phyloP scores from a whole-genome alignment of 2,113 vertebrate genomes.

The Asarcornis scutulata region DNA sequence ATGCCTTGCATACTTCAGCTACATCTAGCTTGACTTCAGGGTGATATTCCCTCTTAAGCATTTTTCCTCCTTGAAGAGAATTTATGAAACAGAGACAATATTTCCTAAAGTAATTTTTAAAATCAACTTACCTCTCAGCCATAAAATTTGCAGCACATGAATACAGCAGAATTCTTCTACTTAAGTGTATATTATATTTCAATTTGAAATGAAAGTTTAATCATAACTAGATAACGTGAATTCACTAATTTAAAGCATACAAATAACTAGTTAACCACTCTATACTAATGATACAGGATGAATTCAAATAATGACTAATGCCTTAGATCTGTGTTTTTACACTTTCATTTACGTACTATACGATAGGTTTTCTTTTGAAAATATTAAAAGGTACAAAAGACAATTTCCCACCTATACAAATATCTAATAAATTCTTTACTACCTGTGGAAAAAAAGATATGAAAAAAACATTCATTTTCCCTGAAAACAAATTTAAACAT shows the following conservation, averaged over 20 bases:
- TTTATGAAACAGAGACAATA: neutral
- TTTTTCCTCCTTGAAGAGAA: neutral
- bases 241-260: neutral
- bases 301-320: neutral
- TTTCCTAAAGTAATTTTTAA: neutral
- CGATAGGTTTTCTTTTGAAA: neutral
- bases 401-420: neutral
- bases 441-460: neutral
- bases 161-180: neutral
- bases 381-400: neutral
- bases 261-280: neutral
- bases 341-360: neutral
- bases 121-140: neutral
- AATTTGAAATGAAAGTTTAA: slow-evolving; percentile 1
- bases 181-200: neutral
- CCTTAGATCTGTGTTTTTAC: neutral
- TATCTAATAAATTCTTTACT: neutral
- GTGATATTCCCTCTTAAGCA: neutral
- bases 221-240: neutral
- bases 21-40: neutral
- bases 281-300: neutral
- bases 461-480: neutral
- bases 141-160: neutral
- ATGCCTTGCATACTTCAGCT: neutral
- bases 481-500: neutral